Evolutionary conservation across 2,888 invertebrate species (phyloP).

Genomic region (Prenolepis imparis): DNA sequence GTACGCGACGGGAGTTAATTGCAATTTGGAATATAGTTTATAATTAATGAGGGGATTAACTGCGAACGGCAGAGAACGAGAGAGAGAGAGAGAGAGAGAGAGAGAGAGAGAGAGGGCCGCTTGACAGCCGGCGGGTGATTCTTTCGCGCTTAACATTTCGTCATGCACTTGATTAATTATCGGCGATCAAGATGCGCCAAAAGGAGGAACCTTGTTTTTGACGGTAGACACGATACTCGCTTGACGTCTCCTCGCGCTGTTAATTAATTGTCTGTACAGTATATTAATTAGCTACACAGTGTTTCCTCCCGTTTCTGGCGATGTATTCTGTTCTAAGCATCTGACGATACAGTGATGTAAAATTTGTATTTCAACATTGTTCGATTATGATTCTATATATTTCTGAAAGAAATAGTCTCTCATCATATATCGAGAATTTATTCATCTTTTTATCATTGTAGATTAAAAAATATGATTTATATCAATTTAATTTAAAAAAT

Average conservation of each 20-base stretch:
- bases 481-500: not conserved
- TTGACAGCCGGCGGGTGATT: conserved; percentile 28
- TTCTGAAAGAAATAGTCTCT: not conserved
- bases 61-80: not conserved
- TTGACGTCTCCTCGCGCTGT: conserved; percentile 21
- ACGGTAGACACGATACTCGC: conserved; percentile 36
- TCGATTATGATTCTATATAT: not conserved
- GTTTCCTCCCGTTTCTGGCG: conserved; percentile 2
- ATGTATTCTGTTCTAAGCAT: no score
- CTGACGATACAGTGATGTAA: not conserved
- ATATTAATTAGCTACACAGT: conserved; percentile 38
- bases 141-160: conserved; percentile 43
- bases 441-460: not conserved
- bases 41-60: conserved; percentile 67
- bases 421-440: not conserved
- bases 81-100: conserved; percentile 27
- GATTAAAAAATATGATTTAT: not conserved
- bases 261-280: conserved; percentile 41
- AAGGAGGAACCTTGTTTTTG: conserved; percentile 24
- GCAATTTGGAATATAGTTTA: conserved; percentile 69
- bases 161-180: conserved; percentile 48
- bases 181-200: conserved; percentile 52
- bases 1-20: conserved; percentile 64
- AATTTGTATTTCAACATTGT: not conserved
- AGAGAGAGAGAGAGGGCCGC: conserved; percentile 20